Percentiles rank a stretch among this genome's conserved stretches.
These are phyloP conservation scores for Asobara japonica DNA, from an alignment of 1,140 invertebrate species.

Conservation along the genomic window DNA sequence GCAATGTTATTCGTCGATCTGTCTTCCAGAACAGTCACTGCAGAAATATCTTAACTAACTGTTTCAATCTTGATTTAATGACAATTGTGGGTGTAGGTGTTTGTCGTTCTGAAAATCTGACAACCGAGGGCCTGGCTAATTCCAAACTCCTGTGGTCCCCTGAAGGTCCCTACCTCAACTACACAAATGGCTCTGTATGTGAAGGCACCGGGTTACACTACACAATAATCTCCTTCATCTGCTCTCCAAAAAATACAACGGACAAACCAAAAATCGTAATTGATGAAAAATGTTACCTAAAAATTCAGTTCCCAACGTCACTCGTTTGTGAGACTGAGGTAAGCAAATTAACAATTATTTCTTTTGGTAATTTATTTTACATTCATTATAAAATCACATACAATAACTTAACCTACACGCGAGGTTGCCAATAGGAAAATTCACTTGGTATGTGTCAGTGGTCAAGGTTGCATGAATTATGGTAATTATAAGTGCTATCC, in stretches of 20 bases:
- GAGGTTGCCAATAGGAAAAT: neutral
- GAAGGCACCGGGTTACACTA: slow-evolving; percentile 48
- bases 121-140: slow-evolving; percentile 62
- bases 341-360: slow-evolving; percentile 38
- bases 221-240: slow-evolving; percentile 67
- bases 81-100: slow-evolving; percentile 42
- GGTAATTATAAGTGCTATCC: neutral
- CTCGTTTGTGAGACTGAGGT: slow-evolving; percentile 63
- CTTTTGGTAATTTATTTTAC: slow-evolving; percentile 14
- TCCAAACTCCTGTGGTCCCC: slow-evolving; percentile 64
- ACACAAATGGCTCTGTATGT: slow-evolving; percentile 64
- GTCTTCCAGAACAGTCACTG: too few species aligned
- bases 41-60: neutral
- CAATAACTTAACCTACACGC: slow-evolving; percentile 42
- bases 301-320: slow-evolving; percentile 64
- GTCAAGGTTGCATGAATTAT: neutral
- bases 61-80: slow-evolving; percentile 18
- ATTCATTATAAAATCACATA: slow-evolving; percentile 47
- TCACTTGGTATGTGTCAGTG: neutral
- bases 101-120: slow-evolving; percentile 44
- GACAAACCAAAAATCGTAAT: slow-evolving; percentile 59
- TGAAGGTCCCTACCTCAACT: slow-evolving; percentile 67
- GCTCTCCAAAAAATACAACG: slow-evolving; percentile 55
- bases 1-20: too few species aligned
- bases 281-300: slow-evolving; percentile 60